Base-by-base conservation (phyloP, 2,888 invertebrate species). In the Tridacna gigas region DNA sequence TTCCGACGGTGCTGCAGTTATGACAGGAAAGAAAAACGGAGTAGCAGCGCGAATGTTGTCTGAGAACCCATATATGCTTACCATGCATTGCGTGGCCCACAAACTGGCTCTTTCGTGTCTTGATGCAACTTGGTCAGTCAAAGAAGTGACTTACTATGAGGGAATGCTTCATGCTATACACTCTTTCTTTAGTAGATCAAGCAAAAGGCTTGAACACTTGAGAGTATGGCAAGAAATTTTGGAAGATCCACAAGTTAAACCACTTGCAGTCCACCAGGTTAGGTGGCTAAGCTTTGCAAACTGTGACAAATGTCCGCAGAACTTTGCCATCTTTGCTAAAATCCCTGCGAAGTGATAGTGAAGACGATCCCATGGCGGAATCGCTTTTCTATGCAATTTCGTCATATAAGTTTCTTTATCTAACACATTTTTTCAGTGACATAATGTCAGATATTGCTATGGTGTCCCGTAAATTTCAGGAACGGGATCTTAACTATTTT, bases 1-100 rank as follows among this genome's bases (percentile, higher is more conserved):
- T 61, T 82, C 82, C 47, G 74, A 82, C 45, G 82, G 78, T 61
- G 77, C 77, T 66, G 82, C 82, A 7, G 75, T 79, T 20, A 78
- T 82, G 82, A 56, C 67, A 45, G 82, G 80, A 22, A 80, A 76
- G 25, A 20, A 76, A 28, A 74, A 74, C 48, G 79, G 79, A 4
- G 74, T 79, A 56, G 74, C 51, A n/a, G 48, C 11, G 26, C 18
- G 79, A 79, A 45, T 74, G 66, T 48, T 48, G 48, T 66, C 76
- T 65, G 74, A 74, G 25, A 77, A 74, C 45, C 77, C 74, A 74
- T 77, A 77, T 56, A 77, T 82, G 82, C 74, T 82, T 1, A n/a
- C 28, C 48, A 77, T 82, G 77, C 82, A 82, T 45, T 77, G 77
- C 61, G 48, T 77, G 13, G 66, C 77, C 25, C 82, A 82, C 56